A percentile compares a stretch with the other conserved stretches of the same genome.
Conservation (phyloP, 2,113 vertebrate species). For the Otis tarda region DNA sequence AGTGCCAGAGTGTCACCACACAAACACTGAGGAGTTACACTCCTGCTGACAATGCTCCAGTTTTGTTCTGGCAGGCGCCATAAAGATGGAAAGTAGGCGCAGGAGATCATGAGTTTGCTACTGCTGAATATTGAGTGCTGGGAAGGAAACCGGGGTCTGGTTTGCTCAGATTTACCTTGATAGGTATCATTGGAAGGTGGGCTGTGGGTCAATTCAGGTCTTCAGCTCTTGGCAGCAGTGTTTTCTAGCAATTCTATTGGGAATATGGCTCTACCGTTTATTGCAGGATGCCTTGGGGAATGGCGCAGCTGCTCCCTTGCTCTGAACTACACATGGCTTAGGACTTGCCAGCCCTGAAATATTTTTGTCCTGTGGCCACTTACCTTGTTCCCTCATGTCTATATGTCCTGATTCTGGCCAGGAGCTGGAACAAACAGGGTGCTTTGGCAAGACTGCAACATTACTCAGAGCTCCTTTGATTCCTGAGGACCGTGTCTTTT, state of each 20-base stretch:
- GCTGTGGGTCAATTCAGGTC: background rate
- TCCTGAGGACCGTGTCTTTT: background rate
- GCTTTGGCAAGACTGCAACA: background rate
- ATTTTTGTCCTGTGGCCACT: background rate
- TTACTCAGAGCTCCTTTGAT: background rate
- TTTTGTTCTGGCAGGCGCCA: background rate
- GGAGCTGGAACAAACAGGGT: background rate
- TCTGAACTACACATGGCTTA: background rate
- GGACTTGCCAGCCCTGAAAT: background rate
- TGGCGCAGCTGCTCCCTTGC: background rate
- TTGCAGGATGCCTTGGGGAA: background rate
- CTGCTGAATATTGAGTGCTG: background rate
- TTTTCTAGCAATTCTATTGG: background rate
- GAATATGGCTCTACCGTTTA: background rate
- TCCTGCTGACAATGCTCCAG: background rate
- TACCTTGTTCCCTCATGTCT: background rate
- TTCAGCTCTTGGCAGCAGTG: background rate
- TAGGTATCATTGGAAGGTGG: background rate
- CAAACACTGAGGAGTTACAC: background rate
- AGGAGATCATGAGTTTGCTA: background rate
- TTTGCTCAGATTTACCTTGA: background rate
- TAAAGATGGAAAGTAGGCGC: background rate
- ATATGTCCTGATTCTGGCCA: background rate
- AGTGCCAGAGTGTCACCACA: background rate
- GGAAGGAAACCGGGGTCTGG: background rate